Base-by-base conservation (phyloP, 53 echinoderm and acorn worm genomes). In the Echinometra lucunter region DNA sequence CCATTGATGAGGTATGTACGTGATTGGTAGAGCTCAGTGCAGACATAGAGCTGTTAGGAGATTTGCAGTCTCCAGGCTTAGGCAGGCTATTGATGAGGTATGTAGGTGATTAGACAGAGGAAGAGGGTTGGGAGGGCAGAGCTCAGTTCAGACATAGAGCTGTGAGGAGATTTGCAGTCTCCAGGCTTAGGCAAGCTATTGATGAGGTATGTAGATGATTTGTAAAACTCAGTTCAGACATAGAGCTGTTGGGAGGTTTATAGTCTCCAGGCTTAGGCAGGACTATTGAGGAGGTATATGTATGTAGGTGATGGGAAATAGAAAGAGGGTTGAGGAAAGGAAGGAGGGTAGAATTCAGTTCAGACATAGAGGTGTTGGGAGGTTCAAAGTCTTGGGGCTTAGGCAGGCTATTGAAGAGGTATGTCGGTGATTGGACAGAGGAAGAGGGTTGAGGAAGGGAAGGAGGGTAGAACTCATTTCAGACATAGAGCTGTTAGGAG, bases 1-100 rank as follows among this genome's bases (percentile, higher is more conserved):
- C 99, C 32, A 96, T 96, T 94, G 98, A 99, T 95, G 99, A 99
- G 96, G n/a, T n/a, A n/a, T n/a, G n/a, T n/a, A n/a, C n/a, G n/a
- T n/a, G n/a, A n/a, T n/a, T n/a, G n/a, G n/a, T n/a, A n/a, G n/a
- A n/a, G n/a, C n/a, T n/a, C n/a, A n/a, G n/a, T n/a, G n/a, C n/a
- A n/a, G n/a, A n/a, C n/a, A n/a, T n/a, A n/a, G n/a, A n/a, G 53
- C 53, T 53, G 1, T 53, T 9, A 53, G 97, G 90, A 95, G 97
- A 82, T 99, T 97, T 94, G 98, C 98, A 44, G 97, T 98, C 4
- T 95, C 98, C 6, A 87, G 99, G 60, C 95, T 99, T 18, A 96
- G 98, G 45, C 94, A 97, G 91, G 99, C 99, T 37, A 95, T 96
- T 94, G 98, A 99, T 95, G 99, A 99, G 96, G 99, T 99, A 89